A percentile compares a stretch with the other conserved stretches of the same genome.
These are phyloP conservation scores for Conger conger DNA, from an alignment of 2,113 vertebrate genomes.

Conservation along the genomic window DNA sequence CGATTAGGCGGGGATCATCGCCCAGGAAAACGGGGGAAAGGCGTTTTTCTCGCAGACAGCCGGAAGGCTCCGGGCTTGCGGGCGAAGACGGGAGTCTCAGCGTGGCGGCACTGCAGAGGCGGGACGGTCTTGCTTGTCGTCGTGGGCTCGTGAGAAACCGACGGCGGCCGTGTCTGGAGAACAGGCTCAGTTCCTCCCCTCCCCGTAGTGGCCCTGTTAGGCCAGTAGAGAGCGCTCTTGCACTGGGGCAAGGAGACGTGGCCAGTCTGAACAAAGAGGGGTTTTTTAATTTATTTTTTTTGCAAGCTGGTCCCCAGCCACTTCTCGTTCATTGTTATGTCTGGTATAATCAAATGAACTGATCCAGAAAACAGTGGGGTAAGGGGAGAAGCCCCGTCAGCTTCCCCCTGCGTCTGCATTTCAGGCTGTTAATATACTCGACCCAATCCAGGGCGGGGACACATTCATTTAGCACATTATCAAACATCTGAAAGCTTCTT, in stretches of 20 bases:
- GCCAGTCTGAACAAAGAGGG: constrained; percentile 14
- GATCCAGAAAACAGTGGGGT: constrained; percentile 47
- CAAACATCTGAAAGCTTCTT: constrained; percentile 48
- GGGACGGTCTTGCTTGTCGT: background rate
- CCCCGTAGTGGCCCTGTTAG: background rate
- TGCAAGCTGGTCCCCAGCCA: constrained; percentile 18
- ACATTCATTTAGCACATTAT: constrained; percentile 57
- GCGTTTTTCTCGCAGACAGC: constrained; percentile 35
- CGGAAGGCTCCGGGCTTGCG: background rate
- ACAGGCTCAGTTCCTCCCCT: background rate
- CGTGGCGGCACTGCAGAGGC: background rate
- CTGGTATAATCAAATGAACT: constrained; percentile 63
- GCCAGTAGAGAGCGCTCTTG: constrained; percentile 35
- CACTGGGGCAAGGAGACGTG: constrained; percentile 27
- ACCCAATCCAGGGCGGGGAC: constrained; percentile 44
- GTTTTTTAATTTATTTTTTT: constrained; percentile 12
- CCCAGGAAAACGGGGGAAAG: constrained; percentile 47
- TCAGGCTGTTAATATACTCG: constrained; percentile 47
- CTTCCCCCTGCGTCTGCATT: constrained; percentile 44
- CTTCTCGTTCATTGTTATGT: constrained; percentile 49
- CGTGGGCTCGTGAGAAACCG: background rate
- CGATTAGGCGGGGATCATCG: constrained; percentile 45
- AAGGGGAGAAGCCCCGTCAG: background rate
- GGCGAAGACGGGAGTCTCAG: background rate
- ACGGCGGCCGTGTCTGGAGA: background rate